phyloP scores from a whole-genome alignment of 2,113 vertebrate species.

The Datnioides undecimradiatus region DNA sequence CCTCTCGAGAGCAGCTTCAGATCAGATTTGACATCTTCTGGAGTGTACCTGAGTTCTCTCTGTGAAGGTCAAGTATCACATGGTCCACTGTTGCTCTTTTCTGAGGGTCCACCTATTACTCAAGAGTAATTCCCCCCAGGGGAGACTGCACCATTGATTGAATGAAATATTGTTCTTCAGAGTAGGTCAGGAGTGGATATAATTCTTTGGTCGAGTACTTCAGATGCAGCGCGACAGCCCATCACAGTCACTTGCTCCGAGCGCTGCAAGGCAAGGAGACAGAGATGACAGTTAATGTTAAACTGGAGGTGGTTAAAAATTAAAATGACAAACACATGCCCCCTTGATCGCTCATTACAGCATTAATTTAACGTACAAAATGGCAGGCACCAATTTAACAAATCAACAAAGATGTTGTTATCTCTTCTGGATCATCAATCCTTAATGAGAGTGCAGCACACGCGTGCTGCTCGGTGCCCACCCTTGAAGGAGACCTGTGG shows the following conservation, averaged over 20 bases:
- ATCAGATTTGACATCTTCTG: constrained; percentile 71
- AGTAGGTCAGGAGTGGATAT: constrained; percentile 89
- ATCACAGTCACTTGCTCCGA: constrained; percentile 86
- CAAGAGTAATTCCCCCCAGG: constrained; percentile 60
- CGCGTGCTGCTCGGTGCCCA: constrained; percentile 27
- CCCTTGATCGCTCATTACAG: constrained; percentile 51
- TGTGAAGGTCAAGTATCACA: constrained; percentile 80
- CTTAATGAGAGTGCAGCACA: constrained; percentile 59
- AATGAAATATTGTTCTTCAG: constrained; percentile 89
- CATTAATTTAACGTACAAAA: constrained; percentile 54
- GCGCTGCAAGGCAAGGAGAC: constrained; percentile 82
- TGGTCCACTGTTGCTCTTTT: constrained; percentile 76
- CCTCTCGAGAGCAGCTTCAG: constrained; percentile 67
- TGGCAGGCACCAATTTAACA: constrained; percentile 62
- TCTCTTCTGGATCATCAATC: constrained; percentile 65
- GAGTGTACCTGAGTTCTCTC: constrained; percentile 69
- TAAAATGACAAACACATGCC: constrained; percentile 45
- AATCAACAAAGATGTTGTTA: constrained; percentile 73
- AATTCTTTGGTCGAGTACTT: constrained; percentile 90
- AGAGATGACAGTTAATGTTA: constrained; percentile 54
- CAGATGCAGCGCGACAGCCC: constrained; percentile 87
- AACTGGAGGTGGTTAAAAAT: constrained; percentile 32
- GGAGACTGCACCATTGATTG: constrained; percentile 60
- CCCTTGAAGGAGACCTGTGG: constrained; percentile 60
- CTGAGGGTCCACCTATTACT: constrained; percentile 61